Evolutionary conservation across 2,888 invertebrate genomes (phyloP).

Genomic region (Uloborus plumipes): DNA sequence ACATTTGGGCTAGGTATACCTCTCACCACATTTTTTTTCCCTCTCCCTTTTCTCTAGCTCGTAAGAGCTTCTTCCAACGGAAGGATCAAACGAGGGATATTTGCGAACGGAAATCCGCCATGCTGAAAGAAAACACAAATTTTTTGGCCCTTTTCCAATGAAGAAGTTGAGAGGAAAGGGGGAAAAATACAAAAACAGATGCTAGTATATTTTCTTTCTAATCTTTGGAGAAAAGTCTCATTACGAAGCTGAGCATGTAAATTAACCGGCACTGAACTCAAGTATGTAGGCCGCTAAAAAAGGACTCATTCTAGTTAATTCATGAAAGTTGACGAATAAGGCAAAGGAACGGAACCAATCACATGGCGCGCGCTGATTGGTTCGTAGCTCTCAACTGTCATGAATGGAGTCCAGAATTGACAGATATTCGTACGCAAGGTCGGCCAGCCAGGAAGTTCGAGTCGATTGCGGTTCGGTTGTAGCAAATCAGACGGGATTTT

Average conservation of each 20-base stretch:
- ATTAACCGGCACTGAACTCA: not conserved
- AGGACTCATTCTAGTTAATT: constrained; percentile 8
- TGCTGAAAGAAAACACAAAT: too few species aligned
- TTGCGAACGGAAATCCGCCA: too few species aligned
- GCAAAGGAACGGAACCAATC: constrained; percentile 13
- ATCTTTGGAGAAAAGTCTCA: too few species aligned
- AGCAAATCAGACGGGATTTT: constrained; percentile 1
- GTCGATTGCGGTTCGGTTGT: not conserved
- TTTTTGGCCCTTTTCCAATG: too few species aligned
- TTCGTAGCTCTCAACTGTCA: not conserved
- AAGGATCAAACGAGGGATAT: too few species aligned
- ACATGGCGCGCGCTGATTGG: constrained; percentile 2
- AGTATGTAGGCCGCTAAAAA: not conserved
- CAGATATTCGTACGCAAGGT: not conserved
- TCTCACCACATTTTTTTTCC: too few species aligned
- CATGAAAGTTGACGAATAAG: constrained; percentile 2
- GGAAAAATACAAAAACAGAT: too few species aligned
- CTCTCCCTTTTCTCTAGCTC: too few species aligned
- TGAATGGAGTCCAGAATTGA: constrained; percentile 16
- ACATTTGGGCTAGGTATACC: too few species aligned
- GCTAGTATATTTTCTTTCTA: too few species aligned
- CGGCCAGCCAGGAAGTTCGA: constrained; percentile 9
- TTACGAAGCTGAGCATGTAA: not conserved
- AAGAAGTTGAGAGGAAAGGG: too few species aligned
- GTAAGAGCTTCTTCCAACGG: too few species aligned